These are phyloP conservation scores for Esox niger DNA, from an alignment of 2,113 vertebrate species.

Conservation along the genomic window DNA sequence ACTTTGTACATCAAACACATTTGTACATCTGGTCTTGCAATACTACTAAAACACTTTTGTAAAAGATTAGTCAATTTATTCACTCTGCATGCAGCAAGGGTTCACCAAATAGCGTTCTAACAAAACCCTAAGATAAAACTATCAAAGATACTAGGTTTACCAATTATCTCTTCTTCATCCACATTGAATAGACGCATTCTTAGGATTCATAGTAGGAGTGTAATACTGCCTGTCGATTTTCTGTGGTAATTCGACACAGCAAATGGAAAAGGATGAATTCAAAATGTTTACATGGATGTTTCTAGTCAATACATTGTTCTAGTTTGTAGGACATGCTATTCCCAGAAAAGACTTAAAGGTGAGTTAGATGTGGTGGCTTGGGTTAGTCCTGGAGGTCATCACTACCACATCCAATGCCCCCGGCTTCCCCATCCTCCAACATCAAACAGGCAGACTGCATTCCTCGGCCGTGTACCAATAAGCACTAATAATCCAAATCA, in stretches of 20 bases:
- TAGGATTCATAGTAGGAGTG: background rate
- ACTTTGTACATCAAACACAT: too few relatives aligned
- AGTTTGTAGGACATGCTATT: background rate
- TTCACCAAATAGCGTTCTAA: background rate
- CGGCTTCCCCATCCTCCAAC: conserved; percentile 74
- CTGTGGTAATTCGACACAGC: background rate
- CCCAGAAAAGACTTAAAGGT: conserved; percentile 40
- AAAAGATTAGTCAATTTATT: conserved; percentile 20
- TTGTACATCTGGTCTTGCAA: conserved; percentile 20
- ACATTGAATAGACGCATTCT: conserved; percentile 5
- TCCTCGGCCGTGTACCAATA: conserved; percentile 84
- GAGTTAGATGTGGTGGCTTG: conserved; percentile 68
- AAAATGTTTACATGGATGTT: background rate
- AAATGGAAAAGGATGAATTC: background rate
- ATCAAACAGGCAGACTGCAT: conserved; percentile 79
- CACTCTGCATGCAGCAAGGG: conserved; percentile 17
- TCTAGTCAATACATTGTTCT: background rate
- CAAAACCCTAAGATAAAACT: conserved; percentile 20
- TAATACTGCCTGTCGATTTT: background rate
- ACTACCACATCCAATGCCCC: conserved; percentile 70
- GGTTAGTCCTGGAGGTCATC: conserved; percentile 79
- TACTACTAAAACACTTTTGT: conserved; percentile 23
- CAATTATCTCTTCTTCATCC: background rate
- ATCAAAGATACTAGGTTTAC: conserved; percentile 2
- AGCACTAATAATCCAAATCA: conserved; percentile 84